Conservation (phyloP, 2,888 invertebrate species). For the Mesodorylaimus sp. region DNA sequence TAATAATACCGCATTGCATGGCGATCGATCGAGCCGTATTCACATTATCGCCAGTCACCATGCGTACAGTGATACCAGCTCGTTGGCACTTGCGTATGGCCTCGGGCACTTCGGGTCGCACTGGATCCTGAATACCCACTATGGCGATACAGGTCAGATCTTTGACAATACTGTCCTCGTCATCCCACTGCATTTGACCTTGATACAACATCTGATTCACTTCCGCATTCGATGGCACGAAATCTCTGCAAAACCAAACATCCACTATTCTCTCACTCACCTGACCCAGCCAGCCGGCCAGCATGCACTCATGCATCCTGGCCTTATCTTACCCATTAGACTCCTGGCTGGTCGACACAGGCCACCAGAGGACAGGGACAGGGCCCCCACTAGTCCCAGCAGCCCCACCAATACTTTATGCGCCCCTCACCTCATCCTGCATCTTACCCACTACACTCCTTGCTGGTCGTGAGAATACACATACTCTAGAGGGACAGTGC, state of each 20-base stretch:
- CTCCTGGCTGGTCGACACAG: no score
- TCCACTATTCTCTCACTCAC: no score
- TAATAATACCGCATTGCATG: conserved; percentile 82
- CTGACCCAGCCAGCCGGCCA: no score
- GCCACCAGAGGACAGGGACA: no score
- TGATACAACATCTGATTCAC: conserved; percentile 2
- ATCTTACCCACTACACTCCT: no score
- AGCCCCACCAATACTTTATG: no score
- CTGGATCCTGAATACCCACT: conserved; percentile 39
- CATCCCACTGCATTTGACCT: conserved; percentile 28
- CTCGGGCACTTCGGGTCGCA: conserved; percentile 36
- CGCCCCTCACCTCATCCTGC: no score
- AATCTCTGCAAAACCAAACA: not conserved
- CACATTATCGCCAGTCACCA: conserved; percentile 41
- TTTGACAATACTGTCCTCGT: conserved; percentile 32
- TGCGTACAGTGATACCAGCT: conserved; percentile 38
- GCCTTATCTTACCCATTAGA: no score
- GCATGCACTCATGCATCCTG: no score
- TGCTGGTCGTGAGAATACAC: no score
- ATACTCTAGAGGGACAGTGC: no score
- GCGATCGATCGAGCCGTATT: conserved; percentile 94
- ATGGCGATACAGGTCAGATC: conserved; percentile 36
- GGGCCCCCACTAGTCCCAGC: no score
- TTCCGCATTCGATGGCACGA: conserved; percentile 1
- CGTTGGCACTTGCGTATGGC: conserved; percentile 37